Evolutionary conservation across 2,797 vertebrate species (phyloP), one percentile per base, ranked within the genome.

Genomic region (Leptoclinus maculatus): DNA sequence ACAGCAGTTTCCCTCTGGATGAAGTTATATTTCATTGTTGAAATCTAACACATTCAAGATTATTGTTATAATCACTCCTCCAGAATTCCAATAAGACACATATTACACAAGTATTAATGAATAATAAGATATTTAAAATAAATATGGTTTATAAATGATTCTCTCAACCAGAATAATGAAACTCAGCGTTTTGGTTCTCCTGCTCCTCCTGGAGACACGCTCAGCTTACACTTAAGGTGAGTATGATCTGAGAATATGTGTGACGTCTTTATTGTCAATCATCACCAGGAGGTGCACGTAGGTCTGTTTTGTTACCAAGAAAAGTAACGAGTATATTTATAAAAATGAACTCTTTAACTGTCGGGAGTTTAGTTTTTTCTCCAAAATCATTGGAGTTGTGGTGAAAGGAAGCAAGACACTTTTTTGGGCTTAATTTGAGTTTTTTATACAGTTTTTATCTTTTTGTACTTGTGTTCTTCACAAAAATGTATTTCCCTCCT

Each of bases 131-230:
- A 12, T 32, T 1, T 32, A 10, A 23, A 23, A 53, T 3, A 1
- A 47, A 10, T 43, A 27, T 66, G 5, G 2, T 51, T 23, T 8
- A 12, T 71, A 32, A 32, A 32, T 32, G 32, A 7, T 34, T 64
- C 16, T 74, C 38, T 71, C 67, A 29, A 27, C 12, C 76, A 87
- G 76, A 60, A 84, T 14, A 57, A 82, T 77, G 79, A 79, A 57
- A 7, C 4, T 12, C 34, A 13, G 7, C 7, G 23, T 68, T 56
- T 39, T 74, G 32, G n/a, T 79, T 16, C 13, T 77, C 57, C 47
- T 84, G 17, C 39, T 82, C 54, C 23, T 84, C 58, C 12, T 65
- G 66, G 41, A 36, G 41, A 47, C 27, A 4, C 13, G 56, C 38
- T 70, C 56, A 0, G 53, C 43, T 43, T 49, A 6, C 43, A 47